These are phyloP conservation scores for Brachirus orientalis DNA, from an alignment of 2,113 vertebrate species.

Conservation along the genomic window DNA sequence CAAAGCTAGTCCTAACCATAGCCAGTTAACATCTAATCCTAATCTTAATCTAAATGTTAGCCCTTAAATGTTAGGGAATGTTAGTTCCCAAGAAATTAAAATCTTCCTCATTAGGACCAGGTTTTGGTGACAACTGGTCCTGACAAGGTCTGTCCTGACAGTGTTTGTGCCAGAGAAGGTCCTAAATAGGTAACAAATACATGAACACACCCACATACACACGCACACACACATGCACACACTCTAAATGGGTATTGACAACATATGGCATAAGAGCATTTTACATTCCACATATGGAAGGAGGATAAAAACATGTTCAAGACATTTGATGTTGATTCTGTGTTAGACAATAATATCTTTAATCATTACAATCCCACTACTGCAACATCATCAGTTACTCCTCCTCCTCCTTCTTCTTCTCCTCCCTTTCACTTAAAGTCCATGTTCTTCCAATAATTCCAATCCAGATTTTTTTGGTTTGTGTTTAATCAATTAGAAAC, in stretches of 20 bases:
- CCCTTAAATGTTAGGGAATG: too few species aligned
- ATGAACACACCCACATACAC: conserved; percentile 16
- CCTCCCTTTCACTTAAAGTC: conserved; percentile 3
- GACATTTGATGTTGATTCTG: conserved; percentile 43
- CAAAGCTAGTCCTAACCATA: too few species aligned
- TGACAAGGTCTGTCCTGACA: too few species aligned
- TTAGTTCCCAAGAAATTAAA: too few species aligned
- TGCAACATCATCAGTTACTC: background rate
- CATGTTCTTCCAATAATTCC: conserved; percentile 6
- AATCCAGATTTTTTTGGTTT: background rate
- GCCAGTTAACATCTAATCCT: too few species aligned
- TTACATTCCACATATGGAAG: conserved; percentile 39
- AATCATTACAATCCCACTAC: conserved; percentile 31
- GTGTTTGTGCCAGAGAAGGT: too few species aligned
- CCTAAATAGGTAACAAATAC: too few species aligned
- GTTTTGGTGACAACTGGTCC: too few species aligned
- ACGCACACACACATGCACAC: background rate
- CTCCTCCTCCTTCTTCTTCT: background rate
- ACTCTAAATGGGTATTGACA: conserved; percentile 2
- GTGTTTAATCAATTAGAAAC: background rate
- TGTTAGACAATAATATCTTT: conserved; percentile 32
- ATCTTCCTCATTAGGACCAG: too few species aligned
- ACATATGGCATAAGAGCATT: conserved; percentile 33
- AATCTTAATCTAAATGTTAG: too few species aligned
- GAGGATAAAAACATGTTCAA: conserved; percentile 20